Conservation (phyloP, 2,888 invertebrate genomes). For the Ectobius pallidus region DNA sequence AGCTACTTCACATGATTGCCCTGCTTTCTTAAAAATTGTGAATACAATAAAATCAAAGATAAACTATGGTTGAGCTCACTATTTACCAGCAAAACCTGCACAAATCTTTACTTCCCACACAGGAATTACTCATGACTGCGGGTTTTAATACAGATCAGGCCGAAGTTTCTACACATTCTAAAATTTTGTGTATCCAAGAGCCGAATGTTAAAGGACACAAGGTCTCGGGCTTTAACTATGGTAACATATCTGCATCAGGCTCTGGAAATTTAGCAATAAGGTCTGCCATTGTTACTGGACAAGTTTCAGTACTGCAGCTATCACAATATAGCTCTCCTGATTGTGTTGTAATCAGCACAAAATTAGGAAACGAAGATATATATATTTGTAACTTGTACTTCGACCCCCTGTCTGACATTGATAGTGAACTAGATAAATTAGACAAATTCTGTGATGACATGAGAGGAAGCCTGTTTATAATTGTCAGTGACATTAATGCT, state of each 20-base stretch:
- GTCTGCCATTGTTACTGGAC: neutral
- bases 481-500: neutral
- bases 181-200: neutral
- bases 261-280: constrained; percentile 18
- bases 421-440: neutral
- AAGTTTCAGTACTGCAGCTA: neutral
- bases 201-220: neutral
- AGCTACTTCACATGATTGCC: neutral
- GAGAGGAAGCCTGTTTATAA: neutral
- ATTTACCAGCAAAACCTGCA: neutral
- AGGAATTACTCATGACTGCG: neutral
- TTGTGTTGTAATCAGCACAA: neutral
- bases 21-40: neutral
- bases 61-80: neutral
- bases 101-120: neutral
- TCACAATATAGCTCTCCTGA: neutral
- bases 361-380: too few species aligned
- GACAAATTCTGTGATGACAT: neutral
- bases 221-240: neutral
- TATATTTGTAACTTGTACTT: neutral
- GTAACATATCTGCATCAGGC: neutral
- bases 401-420: neutral
- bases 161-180: neutral
- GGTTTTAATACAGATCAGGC: neutral
- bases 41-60: neutral